Evolutionary conservation across 2,113 vertebrate species (phyloP), one percentile per base, ranked within the genome.

Genomic region (Alectura lathami): DNA sequence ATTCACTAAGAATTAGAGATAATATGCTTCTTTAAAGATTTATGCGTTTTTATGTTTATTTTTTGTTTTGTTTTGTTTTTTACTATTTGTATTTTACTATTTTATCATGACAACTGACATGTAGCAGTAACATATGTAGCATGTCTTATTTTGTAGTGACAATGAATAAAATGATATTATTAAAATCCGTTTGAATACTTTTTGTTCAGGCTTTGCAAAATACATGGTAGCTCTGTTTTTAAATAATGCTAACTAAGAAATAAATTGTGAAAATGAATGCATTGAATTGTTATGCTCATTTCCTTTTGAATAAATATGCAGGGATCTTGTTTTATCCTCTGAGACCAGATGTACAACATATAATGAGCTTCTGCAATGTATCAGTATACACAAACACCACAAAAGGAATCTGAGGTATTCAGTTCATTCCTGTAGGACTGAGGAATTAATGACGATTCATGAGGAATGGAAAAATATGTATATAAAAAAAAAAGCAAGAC

Each of bases 341-440:
- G n/a, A 85, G 53, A 70, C 36, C 85, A 86, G 79, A 66, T 81
- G 38, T 38, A 78, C 34, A n/a, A 66, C 20, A 29, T 6, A 5
- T 38, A 69, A 85, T 89, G 34, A 76, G 45, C 77, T 69, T 91
- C 8, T 11, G n/a, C 38, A 29, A 85, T 76, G n/a, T 68, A 73
- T 73, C 67, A 53, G 12, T 45, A 56, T 69, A n/a, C 36, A 86
- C 13, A 47, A 85, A 79, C 8, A 66, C 27, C 34, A 72, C 79
- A 70, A 62, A 89, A 83, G 23, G 18, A 85, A 83, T 85, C 82
- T 91, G 17, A 29, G 21, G 11, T 83, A 53, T 73, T 96, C 72
- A 73, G 17, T 83, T 95, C 7, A 40, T 83, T 94, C 24, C 72
- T 77, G 75, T n/a, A n/a, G n/a, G n/a, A n/a, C n/a, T n/a, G n/a